Evolutionary conservation across 2,113 vertebrate genomes (phyloP).

Genomic region (Pollimyrus isidori): DNA sequence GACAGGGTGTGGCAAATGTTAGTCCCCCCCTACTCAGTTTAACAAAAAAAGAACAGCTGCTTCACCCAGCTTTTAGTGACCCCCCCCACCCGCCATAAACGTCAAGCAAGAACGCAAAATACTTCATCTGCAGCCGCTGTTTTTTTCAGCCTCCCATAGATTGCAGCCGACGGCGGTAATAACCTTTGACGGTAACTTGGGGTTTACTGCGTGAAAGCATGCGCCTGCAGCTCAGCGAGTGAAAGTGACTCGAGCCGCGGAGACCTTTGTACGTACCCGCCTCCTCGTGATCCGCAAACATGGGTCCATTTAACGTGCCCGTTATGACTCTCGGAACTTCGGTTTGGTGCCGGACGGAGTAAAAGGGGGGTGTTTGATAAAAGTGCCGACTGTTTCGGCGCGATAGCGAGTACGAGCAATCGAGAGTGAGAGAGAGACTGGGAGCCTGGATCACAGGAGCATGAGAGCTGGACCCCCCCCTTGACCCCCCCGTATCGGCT

Average conservation of each 20-base stretch:
- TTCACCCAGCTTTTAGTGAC: neutral
- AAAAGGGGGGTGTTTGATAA: neutral
- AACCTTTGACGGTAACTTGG: neutral
- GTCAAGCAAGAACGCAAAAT: neutral
- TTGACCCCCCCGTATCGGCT: no score
- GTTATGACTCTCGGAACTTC: constrained; percentile 35
- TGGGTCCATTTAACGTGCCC: constrained; percentile 46
- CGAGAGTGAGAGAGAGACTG: neutral
- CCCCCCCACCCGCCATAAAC: neutral
- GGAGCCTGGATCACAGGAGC: neutral
- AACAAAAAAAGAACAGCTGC: constrained; percentile 8
- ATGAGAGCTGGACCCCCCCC: neutral
- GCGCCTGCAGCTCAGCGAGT: neutral
- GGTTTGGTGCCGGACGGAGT: neutral
- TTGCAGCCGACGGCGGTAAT: neutral
- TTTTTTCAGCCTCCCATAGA: neutral
- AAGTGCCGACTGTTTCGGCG: neutral
- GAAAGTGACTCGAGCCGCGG: no score
- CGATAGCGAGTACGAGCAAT: neutral
- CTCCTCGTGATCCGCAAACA: constrained; percentile 54
- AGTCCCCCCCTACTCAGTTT: neutral
- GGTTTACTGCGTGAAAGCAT: neutral
- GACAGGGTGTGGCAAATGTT: neutral
- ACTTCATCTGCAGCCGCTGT: neutral
- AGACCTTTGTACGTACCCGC: constrained; percentile 48